Percentiles rank a stretch among this genome's conserved stretches.
These are phyloP conservation scores for Eubucco bourcierii DNA, from an alignment of 2,113 vertebrate species.

Conservation along the genomic window DNA sequence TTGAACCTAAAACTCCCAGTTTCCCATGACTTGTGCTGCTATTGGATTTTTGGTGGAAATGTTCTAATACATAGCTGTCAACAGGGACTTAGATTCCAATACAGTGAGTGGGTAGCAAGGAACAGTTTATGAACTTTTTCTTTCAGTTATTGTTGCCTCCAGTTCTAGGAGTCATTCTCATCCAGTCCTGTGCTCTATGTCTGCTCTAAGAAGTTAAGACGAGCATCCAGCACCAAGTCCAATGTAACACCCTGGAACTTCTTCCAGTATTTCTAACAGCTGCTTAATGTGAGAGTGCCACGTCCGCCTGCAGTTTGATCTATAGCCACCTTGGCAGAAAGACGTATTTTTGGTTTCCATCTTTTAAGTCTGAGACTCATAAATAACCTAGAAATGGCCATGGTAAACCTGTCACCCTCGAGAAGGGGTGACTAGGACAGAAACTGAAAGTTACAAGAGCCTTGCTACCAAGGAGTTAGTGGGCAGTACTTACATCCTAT, in stretches of 20 bases:
- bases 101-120: not conserved
- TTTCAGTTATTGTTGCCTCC: not conserved
- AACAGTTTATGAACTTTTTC: not conserved
- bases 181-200: not conserved
- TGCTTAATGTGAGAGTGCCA: not conserved
- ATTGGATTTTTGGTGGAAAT: not conserved
- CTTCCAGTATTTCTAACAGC: not conserved
- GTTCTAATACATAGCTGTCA: not conserved
- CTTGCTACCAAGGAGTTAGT: constrained; percentile 78
- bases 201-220: not conserved
- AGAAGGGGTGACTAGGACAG: constrained; percentile 62
- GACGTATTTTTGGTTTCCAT: not conserved
- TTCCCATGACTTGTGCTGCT: not conserved
- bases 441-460: constrained; percentile 66
- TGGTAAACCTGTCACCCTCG: not conserved
- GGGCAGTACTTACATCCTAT: constrained; percentile 99
- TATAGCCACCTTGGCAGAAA: not conserved
- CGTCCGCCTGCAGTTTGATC: not conserved
- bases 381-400: not conserved
- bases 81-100: not conserved
- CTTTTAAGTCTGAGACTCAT: not conserved
- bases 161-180: not conserved
- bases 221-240: not conserved
- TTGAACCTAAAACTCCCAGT: not conserved
- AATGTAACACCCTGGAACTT: not conserved